Conservation (phyloP, 2,888 invertebrate species). For the Schizotus pectinicornis region DNA sequence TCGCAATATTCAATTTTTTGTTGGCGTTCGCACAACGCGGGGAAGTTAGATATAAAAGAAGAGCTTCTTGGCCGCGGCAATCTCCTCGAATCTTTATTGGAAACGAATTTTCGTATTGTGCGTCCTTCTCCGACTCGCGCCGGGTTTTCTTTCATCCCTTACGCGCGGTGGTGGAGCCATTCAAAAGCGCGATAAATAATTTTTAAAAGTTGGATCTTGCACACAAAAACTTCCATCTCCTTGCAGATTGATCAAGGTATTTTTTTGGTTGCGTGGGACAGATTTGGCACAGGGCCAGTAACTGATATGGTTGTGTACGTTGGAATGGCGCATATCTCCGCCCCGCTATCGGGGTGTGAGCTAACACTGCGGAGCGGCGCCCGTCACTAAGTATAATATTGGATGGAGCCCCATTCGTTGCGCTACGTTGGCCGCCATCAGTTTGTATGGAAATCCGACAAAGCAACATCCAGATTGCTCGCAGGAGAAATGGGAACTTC, state of each 20-base stretch:
- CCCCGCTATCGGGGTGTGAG: slow-evolving; percentile 45
- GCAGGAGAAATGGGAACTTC: slow-evolving; percentile 1
- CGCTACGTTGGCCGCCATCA: slow-evolving; percentile 43
- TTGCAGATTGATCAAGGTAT: slow-evolving; percentile 20
- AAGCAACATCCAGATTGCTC: background rate
- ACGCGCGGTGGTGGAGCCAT: no score
- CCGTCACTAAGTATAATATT: slow-evolving; percentile 51
- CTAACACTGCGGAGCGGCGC: slow-evolving; percentile 44
- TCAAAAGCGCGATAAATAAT: no score
- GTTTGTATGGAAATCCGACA: slow-evolving; percentile 24
- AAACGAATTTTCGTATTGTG: no score
- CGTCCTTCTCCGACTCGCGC: no score
- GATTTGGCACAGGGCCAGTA: slow-evolving; percentile 38
- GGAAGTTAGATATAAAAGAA: no score
- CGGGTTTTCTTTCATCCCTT: no score
- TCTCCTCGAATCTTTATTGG: no score
- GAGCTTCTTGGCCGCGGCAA: no score
- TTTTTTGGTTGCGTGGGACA: slow-evolving; percentile 11
- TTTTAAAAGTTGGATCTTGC: no score
- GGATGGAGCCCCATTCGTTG: slow-evolving; percentile 52
- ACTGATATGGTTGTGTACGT: slow-evolving; percentile 23
- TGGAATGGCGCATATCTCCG: slow-evolving; percentile 46
- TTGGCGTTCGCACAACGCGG: no score
- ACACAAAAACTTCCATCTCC: slow-evolving; percentile 3
- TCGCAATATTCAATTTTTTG: no score